Conservation (phyloP, 2,797 vertebrate genomes). For the Gephyroberyx darwinii region DNA sequence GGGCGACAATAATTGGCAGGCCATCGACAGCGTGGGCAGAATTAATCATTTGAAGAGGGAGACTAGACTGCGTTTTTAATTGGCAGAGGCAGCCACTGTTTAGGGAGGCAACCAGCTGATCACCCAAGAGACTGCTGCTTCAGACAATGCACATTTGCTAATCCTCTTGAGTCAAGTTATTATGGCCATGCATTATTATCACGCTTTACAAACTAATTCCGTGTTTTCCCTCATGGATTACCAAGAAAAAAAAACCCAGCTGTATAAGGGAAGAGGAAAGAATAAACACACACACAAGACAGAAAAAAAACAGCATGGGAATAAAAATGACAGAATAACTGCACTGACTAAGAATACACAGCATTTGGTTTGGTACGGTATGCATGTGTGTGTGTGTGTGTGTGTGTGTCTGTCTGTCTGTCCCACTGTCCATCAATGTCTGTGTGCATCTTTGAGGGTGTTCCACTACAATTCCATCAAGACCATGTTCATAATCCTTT, state of each 20-base stretch:
- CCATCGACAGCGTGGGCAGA: conserved; percentile 79
- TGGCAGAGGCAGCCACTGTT: conserved; percentile 82
- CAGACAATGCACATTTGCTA: conserved; percentile 84
- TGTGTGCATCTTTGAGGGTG: conserved; percentile 40
- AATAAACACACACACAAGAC: conserved; percentile 62
- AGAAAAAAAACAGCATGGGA: conserved; percentile 53
- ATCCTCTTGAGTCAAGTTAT: conserved; percentile 84
- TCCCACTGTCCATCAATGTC: conserved; percentile 32
- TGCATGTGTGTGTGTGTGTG: conserved; percentile 35
- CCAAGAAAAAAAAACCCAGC: conserved; percentile 44
- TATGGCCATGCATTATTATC: conserved; percentile 85
- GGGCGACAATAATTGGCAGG: conserved; percentile 81
- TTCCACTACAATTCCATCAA: conserved; percentile 45
- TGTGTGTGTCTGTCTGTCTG: conserved; percentile 16
- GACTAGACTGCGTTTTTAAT: conserved; percentile 82
- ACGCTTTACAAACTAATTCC: conserved; percentile 85
- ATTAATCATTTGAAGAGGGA: conserved; percentile 81
- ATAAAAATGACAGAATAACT: conserved; percentile 58
- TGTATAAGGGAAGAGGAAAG: conserved; percentile 59
- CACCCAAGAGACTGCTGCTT: conserved; percentile 79
- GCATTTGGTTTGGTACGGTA: conserved; percentile 16
- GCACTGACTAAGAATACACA: conserved; percentile 24
- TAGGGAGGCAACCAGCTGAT: conserved; percentile 81
- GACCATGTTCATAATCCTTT: conserved; percentile 62
- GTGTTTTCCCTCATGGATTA: conserved; percentile 85